Conservation (phyloP, 1,140 invertebrate species). For the Amyelois transitella region DNA sequence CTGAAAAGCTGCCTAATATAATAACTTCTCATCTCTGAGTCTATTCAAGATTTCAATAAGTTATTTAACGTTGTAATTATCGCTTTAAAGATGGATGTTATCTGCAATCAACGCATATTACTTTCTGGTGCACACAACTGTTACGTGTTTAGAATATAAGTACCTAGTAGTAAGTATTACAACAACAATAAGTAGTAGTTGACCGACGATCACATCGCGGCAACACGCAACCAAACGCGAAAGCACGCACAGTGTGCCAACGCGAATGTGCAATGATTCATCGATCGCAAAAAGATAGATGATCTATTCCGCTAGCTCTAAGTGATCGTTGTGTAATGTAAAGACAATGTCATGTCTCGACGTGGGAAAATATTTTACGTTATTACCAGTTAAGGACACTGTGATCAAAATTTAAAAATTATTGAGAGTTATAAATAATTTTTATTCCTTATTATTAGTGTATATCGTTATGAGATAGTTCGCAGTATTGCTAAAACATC, state of each 20-base stretch:
- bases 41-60: constrained; percentile 42
- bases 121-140: constrained; percentile 51
- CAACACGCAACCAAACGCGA: constrained; percentile 55
- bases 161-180: no score
- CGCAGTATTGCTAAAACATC: constrained; percentile 19
- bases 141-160: constrained; percentile 51
- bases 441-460: constrained; percentile 69
- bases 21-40: constrained; percentile 46
- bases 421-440: constrained; percentile 73
- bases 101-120: constrained; percentile 37
- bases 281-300: constrained; percentile 67
- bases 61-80: constrained; percentile 30
- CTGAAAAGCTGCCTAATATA: no score
- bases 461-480: constrained; percentile 60
- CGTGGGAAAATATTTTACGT: constrained; percentile 69
- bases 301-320: constrained; percentile 56
- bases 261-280: constrained; percentile 35
- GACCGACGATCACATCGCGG: constrained; percentile 12
- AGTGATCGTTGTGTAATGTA: constrained; percentile 57
- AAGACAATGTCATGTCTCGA: constrained; percentile 56
- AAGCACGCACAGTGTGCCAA: constrained; percentile 64
- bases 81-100: constrained; percentile 47
- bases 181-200: no score
- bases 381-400: constrained; percentile 73
- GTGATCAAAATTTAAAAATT: constrained; percentile 75